Evolutionary conservation across 2,113 vertebrate genomes (phyloP), one percentile per base, ranked within the genome.

Genomic region (Gymnarchus niloticus): DNA sequence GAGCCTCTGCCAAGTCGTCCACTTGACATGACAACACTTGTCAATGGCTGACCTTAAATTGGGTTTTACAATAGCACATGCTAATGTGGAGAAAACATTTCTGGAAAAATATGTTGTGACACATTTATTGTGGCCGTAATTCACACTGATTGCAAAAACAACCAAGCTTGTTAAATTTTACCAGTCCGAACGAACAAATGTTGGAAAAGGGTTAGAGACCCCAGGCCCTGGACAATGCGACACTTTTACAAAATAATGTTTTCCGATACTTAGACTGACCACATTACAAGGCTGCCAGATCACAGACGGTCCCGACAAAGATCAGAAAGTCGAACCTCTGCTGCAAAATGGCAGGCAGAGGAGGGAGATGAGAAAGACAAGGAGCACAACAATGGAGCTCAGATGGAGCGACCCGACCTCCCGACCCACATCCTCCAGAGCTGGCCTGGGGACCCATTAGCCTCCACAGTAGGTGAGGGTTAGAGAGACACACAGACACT

Each of bases 41-140:
- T 51, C 48, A 25, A 51, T 81, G 25, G 44, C 77, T 12, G 46
- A 48, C 77, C 48, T 19, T 57, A 51, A 65, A 23, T 21, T 1
- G 4, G 59, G 25, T 78, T 84, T 78, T 88, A 61, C 83, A 91
- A 91, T 90, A 89, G 91, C 84, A 87, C 91, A 91, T 86, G 88
- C 90, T 91, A 89, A 90, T 87, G 92, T 90, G 91, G 91, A 91
- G 91, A 92, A 92, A 88, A 33, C 78, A 89, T 86, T 90, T 91
- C 92, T 90, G 89, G 89, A 91, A 89, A 83, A 88, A 89, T 90
- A 87, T 87, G 92, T 91, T 90, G 87, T 78, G 88, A 89, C 59
- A 87, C 84, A 78, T 87, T 89, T 87, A 88, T 46, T 84, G 21
- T 21, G 21, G 54, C 28, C 4, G 21, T 86, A 86, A 87, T 78